phyloP scores from a whole-genome alignment of 2,113 vertebrate genomes.

The Anser cygnoides region DNA sequence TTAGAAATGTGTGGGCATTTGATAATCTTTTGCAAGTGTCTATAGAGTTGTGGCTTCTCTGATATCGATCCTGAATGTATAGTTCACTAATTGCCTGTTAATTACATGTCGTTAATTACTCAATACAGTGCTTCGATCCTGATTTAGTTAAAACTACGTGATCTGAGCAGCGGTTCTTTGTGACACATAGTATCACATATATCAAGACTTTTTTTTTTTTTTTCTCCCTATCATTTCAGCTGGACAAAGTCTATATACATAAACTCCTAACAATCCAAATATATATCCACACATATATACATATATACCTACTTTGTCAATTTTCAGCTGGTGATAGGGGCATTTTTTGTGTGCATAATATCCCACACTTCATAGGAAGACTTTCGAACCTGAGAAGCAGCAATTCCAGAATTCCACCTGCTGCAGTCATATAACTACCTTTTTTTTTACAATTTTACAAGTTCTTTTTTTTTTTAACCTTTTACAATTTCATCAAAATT shows the following conservation, averaged over 20 bases:
- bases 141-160: not conserved
- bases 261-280: not conserved
- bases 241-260: not conserved
- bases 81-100: not conserved
- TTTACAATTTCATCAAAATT: not conserved
- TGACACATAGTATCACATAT: not conserved
- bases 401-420: not conserved
- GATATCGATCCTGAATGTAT: not conserved
- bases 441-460: not conserved
- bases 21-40: not conserved
- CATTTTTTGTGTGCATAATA: not conserved
- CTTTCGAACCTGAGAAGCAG: not conserved
- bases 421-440: not conserved
- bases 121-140: not conserved
- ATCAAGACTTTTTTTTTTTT: not conserved
- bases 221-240: not conserved
- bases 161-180: not conserved
- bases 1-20: not conserved
- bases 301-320: not conserved
- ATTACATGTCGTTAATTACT: not conserved
- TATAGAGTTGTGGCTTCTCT: not conserved
- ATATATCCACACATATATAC: no score
- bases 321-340: not conserved
- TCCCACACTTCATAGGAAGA: not conserved
- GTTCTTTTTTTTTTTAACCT: not conserved